Evolutionary conservation across 2,888 invertebrate genomes (phyloP).

Genomic region (Mesorhabditis sp.): DNA sequence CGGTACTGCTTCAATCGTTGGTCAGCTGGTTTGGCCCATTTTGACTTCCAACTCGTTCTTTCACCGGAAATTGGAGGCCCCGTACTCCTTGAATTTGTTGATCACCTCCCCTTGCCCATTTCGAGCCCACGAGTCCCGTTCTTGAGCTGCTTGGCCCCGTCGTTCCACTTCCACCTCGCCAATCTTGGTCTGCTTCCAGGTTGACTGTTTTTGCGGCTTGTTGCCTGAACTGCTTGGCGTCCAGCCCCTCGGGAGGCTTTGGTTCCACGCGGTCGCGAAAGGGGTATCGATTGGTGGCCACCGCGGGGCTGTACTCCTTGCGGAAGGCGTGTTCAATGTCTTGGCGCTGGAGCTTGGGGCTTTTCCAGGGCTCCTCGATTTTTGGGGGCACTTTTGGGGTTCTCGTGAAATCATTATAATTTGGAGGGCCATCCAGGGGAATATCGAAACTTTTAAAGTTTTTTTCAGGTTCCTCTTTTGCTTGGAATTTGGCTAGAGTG

Average conservation of each 20-base stretch:
- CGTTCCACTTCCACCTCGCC: no score
- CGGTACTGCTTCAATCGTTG: no score
- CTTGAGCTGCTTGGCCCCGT: no score
- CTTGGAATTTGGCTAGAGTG: background rate
- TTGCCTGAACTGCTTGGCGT: background rate
- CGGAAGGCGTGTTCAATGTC: background rate
- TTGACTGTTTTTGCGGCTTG: no score
- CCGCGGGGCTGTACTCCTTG: no score
- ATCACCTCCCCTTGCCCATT: no score
- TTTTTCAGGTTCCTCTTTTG: background rate
- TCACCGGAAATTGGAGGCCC: no score
- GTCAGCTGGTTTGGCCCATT: no score
- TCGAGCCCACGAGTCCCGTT: no score
- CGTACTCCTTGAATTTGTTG: no score
- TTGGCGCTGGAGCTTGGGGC: background rate
- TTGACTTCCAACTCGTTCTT: no score
- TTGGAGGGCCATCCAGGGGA: constrained; percentile 1
- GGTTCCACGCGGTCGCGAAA: background rate
- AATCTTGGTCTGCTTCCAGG: no score
- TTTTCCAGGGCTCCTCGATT: background rate
- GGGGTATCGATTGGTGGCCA: background rate
- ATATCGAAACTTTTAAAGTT: background rate
- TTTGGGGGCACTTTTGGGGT: background rate
- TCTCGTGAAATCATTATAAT: background rate
- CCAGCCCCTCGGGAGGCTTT: constrained; percentile 1